Conservation (phyloP, 2,113 vertebrate species). For the Anseranas semipalmata region DNA sequence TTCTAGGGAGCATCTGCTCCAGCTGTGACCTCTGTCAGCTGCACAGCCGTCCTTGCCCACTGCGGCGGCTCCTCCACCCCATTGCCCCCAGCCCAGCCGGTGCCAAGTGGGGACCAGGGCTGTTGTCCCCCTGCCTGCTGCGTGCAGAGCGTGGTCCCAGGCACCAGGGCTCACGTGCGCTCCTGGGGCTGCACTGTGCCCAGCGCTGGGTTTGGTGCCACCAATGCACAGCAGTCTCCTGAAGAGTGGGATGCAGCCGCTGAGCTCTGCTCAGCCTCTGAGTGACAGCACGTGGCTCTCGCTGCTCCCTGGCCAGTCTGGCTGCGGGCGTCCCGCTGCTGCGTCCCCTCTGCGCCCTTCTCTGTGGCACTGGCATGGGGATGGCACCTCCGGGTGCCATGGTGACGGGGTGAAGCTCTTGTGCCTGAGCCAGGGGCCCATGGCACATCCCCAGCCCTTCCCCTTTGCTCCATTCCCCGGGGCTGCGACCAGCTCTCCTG, state of each 20-base stretch:
- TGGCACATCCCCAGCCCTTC: neutral
- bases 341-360: neutral
- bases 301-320: neutral
- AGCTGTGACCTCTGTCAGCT: constrained; percentile 19
- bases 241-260: neutral
- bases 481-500: neutral
- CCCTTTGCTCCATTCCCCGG: neutral
- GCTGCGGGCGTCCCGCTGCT: neutral
- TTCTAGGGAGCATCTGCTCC: constrained; percentile 65
- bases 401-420: neutral
- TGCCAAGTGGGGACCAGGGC: neutral
- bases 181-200: neutral
- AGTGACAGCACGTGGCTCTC: neutral
- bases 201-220: neutral
- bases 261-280: neutral
- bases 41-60: fast-evolving
- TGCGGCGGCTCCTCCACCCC: fast-evolving
- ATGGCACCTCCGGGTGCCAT: neutral
- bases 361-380: neutral
- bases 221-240: too few species aligned
- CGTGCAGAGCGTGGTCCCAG: neutral
- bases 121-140: neutral
- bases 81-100: fast-evolving
- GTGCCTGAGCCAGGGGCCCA: neutral
- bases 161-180: neutral